These are phyloP conservation scores for Lepidothrix coronata DNA, from an alignment of 2,113 vertebrate species.

Conservation along the genomic window DNA sequence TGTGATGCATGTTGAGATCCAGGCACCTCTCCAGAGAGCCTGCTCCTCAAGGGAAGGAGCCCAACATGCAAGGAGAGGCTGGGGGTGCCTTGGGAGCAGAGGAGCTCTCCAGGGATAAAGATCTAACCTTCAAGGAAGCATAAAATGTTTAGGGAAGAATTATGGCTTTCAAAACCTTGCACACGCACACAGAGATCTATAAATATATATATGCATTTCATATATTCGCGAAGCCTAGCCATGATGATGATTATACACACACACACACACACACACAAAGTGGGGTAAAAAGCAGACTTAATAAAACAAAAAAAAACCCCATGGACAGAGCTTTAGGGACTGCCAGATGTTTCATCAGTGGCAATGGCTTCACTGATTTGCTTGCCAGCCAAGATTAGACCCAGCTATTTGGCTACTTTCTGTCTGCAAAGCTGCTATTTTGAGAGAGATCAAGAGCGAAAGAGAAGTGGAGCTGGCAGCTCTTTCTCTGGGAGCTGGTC, in stretches of 20 bases:
- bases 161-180: not conserved
- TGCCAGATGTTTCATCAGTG: not conserved
- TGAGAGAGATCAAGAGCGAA: not conserved
- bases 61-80: not conserved
- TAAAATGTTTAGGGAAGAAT: not conserved
- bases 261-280: not conserved
- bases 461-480: not conserved
- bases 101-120: not conserved
- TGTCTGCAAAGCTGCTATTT: not conserved
- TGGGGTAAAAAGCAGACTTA: not conserved
- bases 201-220: not conserved
- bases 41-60: not conserved
- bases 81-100: not conserved
- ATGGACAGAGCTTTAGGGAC: not conserved
- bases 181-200: rapidly evolving
- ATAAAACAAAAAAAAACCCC: not conserved
- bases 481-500: not conserved
- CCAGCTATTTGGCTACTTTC: not conserved
- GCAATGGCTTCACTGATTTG: not conserved
- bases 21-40: not conserved
- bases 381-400: not conserved
- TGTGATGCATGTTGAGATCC: not conserved
- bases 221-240: not conserved
- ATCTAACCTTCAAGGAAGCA: not conserved
- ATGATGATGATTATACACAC: too few relatives aligned